Percentiles rank a stretch among this genome's conserved stretches.
Conservation (phyloP, 1,140 invertebrate species). For the Drosophila melanica region DNA sequence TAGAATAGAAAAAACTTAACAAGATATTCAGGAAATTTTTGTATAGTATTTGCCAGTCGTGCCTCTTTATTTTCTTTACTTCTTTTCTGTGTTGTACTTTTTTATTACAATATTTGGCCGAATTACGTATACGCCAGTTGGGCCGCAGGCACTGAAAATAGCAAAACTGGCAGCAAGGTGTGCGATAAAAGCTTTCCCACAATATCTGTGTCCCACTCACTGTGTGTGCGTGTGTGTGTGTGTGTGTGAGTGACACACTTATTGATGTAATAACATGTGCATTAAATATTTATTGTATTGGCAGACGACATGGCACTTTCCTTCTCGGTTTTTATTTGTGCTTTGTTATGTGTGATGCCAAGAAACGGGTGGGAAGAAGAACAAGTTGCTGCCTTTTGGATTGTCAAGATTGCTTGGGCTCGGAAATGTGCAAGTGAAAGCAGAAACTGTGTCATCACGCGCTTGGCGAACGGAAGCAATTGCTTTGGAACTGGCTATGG, state of each 20-base stretch:
- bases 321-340: constrained; percentile 35
- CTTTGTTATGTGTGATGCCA: not conserved
- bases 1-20: too few species aligned
- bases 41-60: not conserved
- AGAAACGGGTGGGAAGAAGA: not conserved
- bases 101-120: constrained; percentile 48
- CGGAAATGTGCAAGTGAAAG: constrained; percentile 25
- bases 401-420: constrained; percentile 34
- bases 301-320: constrained; percentile 78
- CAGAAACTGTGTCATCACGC: constrained; percentile 31
- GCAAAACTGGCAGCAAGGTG: constrained; percentile 51
- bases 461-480: constrained; percentile 5
- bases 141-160: constrained; percentile 43
- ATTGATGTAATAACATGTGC: constrained; percentile 82
- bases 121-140: constrained; percentile 54
- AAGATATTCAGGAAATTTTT: not conserved
- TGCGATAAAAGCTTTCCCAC: constrained; percentile 70
- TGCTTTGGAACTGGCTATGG: constrained; percentile 4
- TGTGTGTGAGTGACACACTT: constrained; percentile 71
- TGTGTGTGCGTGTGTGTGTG: constrained; percentile 6
- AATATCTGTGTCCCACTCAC: constrained; percentile 20
- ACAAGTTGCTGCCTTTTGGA: constrained; percentile 32
- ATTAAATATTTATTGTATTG: constrained; percentile 83
- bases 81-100: constrained; percentile 13
- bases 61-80: not conserved